Evolutionary conservation across 1,140 invertebrate species (phyloP).

Genomic region (Anastrepha ludens): DNA sequence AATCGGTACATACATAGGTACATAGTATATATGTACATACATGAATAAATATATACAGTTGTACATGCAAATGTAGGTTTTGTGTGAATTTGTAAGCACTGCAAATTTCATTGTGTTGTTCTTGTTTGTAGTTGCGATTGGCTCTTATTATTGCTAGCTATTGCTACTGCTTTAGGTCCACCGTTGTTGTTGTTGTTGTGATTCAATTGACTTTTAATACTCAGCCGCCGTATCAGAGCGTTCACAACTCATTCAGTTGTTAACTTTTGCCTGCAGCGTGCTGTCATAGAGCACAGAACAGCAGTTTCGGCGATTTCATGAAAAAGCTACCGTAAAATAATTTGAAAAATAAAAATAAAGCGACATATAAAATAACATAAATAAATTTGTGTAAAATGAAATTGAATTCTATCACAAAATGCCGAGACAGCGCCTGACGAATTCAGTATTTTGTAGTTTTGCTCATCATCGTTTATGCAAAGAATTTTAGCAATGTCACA

Average conservation of each 20-base stretch:
- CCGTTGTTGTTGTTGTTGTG: slow-evolving; percentile 10
- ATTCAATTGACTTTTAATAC: slow-evolving; percentile 49
- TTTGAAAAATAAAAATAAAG: slow-evolving; percentile 14
- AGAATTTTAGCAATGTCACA: slow-evolving; percentile 38
- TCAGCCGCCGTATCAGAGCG: slow-evolving; percentile 39
- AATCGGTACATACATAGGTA: not conserved
- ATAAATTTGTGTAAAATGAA: slow-evolving; percentile 18
- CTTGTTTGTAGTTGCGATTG: not conserved
- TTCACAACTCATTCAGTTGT: slow-evolving; percentile 49
- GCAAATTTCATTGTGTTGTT: not conserved
- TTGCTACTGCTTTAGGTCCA: slow-evolving; percentile 18
- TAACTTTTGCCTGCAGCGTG: slow-evolving; percentile 39
- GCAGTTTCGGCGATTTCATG: slow-evolving; percentile 17
- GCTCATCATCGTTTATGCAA: slow-evolving; percentile 23
- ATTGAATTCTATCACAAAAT: slow-evolving; percentile 11
- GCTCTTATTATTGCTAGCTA: not conserved
- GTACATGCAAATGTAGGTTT: not conserved
- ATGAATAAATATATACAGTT: too few relatives aligned
- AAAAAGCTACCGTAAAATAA: not conserved
- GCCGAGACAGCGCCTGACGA: not conserved
- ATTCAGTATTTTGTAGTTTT: slow-evolving; percentile 17
- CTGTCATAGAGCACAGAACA: slow-evolving; percentile 33
- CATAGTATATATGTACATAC: not conserved
- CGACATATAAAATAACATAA: not conserved
- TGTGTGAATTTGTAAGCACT: slow-evolving; percentile 5